Evolutionary conservation across 2,113 vertebrate genomes (phyloP).

Genomic region (Sturnira hondurensis): DNA sequence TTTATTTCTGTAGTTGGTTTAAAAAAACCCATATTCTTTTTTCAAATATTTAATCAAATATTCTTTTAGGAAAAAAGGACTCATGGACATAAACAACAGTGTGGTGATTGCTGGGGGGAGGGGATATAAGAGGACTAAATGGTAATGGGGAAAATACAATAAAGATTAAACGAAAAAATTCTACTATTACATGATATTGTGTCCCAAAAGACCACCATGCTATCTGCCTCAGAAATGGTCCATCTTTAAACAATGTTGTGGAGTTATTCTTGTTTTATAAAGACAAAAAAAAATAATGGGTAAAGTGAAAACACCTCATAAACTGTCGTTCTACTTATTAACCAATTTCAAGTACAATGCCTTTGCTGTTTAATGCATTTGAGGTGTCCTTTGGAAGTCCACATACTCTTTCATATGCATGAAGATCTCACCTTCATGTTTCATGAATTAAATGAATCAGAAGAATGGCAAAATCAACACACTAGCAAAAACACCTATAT

Average conservation of each 20-base stretch:
- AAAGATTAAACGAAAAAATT: background rate
- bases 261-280: background rate
- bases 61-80: background rate
- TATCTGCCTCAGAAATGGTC: background rate
- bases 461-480: background rate
- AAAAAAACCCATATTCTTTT: background rate
- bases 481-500: background rate
- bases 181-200: background rate
- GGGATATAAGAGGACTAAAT: too few relatives aligned
- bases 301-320: background rate
- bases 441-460: background rate
- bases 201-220: background rate
- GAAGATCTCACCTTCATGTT: background rate
- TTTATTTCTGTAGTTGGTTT: background rate
- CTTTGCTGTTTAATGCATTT: background rate
- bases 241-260: background rate
- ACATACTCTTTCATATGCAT: accelerated
- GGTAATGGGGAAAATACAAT: too few relatives aligned
- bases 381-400: background rate
- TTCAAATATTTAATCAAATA: too few relatives aligned
- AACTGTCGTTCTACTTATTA: background rate
- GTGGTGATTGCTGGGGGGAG: too few relatives aligned
- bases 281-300: background rate
- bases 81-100: too few relatives aligned
- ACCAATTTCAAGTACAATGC: background rate